Evolutionary conservation across 2,113 vertebrate genomes (phyloP).

Genomic region (Rhombomys opimus): DNA sequence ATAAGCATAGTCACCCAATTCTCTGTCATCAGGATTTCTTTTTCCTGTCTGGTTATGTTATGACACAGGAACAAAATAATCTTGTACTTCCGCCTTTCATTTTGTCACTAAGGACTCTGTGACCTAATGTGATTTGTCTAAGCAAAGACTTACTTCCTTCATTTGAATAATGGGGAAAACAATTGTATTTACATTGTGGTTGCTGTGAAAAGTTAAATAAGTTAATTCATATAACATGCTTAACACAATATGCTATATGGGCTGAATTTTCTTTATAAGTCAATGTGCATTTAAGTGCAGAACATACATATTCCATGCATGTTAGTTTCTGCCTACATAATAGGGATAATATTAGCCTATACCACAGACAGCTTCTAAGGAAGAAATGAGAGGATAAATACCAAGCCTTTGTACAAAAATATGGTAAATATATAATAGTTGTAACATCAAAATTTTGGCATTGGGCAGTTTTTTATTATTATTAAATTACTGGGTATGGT

Average conservation of each 20-base stretch:
- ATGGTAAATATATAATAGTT: too few species aligned
- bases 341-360: too few species aligned
- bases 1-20: neutral
- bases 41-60: neutral
- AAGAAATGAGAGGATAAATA: too few species aligned
- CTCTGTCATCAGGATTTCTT: neutral
- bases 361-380: too few species aligned
- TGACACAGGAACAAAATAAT: neutral
- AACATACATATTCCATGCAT: too few species aligned
- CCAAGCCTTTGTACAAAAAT: too few species aligned
- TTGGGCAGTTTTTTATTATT: neutral
- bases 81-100: slow-evolving; percentile 15
- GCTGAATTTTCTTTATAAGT: neutral
- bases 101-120: neutral
- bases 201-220: slow-evolving; percentile 50
- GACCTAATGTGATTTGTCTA: slow-evolving; percentile 35
- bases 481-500: neutral
- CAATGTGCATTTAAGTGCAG: too few species aligned
- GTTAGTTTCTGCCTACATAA: too few species aligned
- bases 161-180: neutral
- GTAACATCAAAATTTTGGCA: too few species aligned
- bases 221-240: slow-evolving; percentile 9
- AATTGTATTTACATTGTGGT: slow-evolving; percentile 19
- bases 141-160: neutral
- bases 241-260: neutral